Conservation (phyloP, 2,113 vertebrate genomes). For the Smithornis capensis region DNA sequence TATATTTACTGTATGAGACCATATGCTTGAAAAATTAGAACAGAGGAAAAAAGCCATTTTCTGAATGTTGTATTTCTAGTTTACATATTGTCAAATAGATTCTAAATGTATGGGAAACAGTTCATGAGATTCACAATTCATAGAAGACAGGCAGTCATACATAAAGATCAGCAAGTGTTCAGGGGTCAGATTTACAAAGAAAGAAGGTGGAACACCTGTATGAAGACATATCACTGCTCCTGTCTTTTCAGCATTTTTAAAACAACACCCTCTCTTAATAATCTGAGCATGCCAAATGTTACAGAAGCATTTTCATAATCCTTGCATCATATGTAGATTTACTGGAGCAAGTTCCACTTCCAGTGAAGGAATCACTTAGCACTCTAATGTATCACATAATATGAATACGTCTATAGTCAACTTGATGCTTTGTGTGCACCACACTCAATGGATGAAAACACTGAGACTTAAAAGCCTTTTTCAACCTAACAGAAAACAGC, state of each 20-base stretch:
- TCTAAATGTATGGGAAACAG: slow-evolving; percentile 61
- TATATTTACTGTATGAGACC: slow-evolving; percentile 70
- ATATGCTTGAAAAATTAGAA: slow-evolving; percentile 70
- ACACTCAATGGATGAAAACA: neutral
- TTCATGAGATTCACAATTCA: slow-evolving; percentile 34
- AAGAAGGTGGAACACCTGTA: neutral
- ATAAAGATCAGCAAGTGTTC: neutral
- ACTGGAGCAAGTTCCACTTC: neutral
- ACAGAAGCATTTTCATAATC: neutral
- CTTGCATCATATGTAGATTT: neutral
- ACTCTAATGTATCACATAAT: neutral
- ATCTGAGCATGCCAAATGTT: neutral
- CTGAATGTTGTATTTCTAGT: slow-evolving; percentile 62
- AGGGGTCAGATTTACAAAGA: neutral
- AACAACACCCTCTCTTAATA: neutral
- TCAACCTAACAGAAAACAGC: neutral
- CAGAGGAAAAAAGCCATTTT: slow-evolving; percentile 68
- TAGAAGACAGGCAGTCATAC: neutral
- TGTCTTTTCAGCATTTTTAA: neutral
- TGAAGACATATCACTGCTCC: neutral
- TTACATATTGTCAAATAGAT: slow-evolving; percentile 67
- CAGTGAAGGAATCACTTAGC: neutral
- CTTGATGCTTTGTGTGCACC: neutral
- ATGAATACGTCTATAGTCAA: neutral
- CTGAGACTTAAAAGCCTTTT: neutral